Percentiles rank a stretch among this genome's conserved stretches.
These are phyloP conservation scores for Pluvianellus socialis DNA, from an alignment of 2,113 vertebrate species.

Conservation along the genomic window DNA sequence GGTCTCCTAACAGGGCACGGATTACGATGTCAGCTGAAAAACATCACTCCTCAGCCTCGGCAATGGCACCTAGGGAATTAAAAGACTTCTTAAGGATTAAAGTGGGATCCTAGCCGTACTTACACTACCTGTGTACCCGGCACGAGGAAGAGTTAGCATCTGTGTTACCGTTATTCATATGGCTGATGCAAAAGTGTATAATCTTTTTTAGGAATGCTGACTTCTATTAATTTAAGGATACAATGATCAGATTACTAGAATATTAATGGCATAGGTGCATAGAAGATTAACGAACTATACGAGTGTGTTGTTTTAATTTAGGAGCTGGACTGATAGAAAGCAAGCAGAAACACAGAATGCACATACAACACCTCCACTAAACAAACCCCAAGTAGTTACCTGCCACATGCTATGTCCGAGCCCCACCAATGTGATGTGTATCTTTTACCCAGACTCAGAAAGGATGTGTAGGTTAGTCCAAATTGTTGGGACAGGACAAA, in stretches of 20 bases:
- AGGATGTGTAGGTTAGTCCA: background rate
- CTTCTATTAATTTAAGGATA: slow-evolving; percentile 24
- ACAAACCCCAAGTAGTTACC: background rate
- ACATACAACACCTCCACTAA: background rate
- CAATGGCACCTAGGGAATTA: background rate
- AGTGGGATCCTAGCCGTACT: background rate
- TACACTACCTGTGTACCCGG: background rate
- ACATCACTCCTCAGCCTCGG: background rate
- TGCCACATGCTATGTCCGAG: background rate
- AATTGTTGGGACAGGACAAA: background rate
- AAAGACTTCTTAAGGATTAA: background rate
- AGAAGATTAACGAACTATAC: background rate
- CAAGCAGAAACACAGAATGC: background rate
- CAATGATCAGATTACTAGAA: background rate
- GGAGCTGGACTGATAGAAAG: background rate
- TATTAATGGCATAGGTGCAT: background rate
- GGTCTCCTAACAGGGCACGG: rapidly evolving
- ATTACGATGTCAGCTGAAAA: background rate
- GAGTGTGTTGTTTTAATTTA: background rate
- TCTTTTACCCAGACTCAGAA: background rate
- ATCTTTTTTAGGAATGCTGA: slow-evolving; percentile 5
- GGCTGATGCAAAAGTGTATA: background rate
- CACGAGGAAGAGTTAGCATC: background rate
- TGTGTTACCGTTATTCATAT: background rate
- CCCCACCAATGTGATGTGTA: too few relatives aligned